A percentile compares a stretch with the other conserved stretches of the same genome.
Evolutionary conservation across 92 coral and sea anemone genomes (phyloP).

Genomic region (Epizoanthus fatuus): DNA sequence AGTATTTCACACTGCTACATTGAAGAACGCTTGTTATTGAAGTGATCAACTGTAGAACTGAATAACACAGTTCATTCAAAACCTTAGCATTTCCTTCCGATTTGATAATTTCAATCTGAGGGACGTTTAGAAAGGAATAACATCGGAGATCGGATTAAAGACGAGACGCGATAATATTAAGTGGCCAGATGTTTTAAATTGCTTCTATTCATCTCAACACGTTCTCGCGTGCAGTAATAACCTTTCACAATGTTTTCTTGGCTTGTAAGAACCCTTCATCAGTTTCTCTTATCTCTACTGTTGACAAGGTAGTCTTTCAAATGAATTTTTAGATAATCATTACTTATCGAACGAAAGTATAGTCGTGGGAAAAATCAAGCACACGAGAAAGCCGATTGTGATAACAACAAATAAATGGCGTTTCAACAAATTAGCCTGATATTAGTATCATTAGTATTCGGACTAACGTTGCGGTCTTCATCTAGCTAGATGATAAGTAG

Average conservation of each 20-base stretch:
- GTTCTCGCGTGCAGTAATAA: not conserved
- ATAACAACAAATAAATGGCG: slow-evolving; percentile 21
- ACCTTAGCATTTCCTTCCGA: slow-evolving; percentile 26
- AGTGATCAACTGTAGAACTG: slow-evolving; percentile 2
- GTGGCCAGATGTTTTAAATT: slow-evolving; percentile 32
- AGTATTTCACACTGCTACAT: not conserved
- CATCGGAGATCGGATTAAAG: slow-evolving; percentile 47
- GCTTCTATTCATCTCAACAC: not conserved
- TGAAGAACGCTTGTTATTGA: not conserved
- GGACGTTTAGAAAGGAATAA: not conserved
- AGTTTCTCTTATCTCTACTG: slow-evolving; percentile 41
- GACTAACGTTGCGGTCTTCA: not conserved
- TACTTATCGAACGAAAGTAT: slow-evolving; percentile 9
- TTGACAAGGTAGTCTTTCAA: slow-evolving; percentile 35
- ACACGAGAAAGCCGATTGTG: not conserved
- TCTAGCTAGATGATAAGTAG: not conserved
- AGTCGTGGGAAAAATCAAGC: slow-evolving; percentile 37
- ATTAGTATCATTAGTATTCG: slow-evolving; percentile 5
- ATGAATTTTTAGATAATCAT: not conserved
- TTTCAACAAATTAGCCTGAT: slow-evolving; percentile 29
- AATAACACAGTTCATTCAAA: slow-evolving; percentile 8
- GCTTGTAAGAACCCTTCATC: slow-evolving; percentile 16
- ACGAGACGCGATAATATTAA: slow-evolving; percentile 39
- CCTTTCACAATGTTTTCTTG: slow-evolving; percentile 1
- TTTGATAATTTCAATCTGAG: slow-evolving; percentile 11